Conservation (phyloP, 2,797 vertebrate species). For the Acestrorhynchus altus region DNA sequence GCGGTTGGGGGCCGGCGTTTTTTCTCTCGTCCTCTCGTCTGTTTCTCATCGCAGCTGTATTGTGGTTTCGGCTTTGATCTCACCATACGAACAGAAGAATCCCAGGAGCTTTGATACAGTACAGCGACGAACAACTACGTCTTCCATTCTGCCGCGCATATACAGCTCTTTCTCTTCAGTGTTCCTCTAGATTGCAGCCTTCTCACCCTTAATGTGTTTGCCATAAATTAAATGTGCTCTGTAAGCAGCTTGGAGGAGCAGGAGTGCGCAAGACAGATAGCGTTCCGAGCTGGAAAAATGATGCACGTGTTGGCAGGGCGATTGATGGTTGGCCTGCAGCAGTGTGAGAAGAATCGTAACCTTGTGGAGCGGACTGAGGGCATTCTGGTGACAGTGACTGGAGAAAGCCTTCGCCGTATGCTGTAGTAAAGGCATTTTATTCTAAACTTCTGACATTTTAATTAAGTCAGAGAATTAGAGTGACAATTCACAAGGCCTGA, state of each 20-base stretch:
- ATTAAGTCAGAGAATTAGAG: not conserved
- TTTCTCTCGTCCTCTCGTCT: not conserved
- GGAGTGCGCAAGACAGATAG: conserved; percentile 37
- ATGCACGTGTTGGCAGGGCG: conserved; percentile 29
- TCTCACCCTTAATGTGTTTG: conserved; percentile 41
- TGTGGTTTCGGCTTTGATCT: conserved; percentile 43
- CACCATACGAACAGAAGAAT: conserved; percentile 15
- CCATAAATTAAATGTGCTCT: conserved; percentile 53
- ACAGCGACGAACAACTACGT: conserved; percentile 3
- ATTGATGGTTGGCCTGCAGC: conserved; percentile 51
- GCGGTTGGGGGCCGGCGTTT: not conserved
- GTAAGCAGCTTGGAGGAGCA: conserved; percentile 26
- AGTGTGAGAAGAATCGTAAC: conserved; percentile 46
- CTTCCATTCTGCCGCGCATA: conserved; percentile 6
- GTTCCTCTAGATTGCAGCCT: not conserved
- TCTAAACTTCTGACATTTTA: not conserved
- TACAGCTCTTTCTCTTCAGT: conserved; percentile 2
- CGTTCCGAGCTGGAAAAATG: conserved; percentile 18
- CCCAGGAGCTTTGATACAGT: conserved; percentile 26
- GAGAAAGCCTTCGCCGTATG: not conserved
- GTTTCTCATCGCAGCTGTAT: conserved; percentile 32
- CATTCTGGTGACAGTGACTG: not conserved
- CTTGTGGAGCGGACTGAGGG: not conserved
- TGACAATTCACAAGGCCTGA: not conserved
- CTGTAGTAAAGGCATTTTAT: not conserved